Percentiles rank a stretch among this genome's conserved stretches.
Evolutionary conservation across 2,888 invertebrate species (phyloP).

Genomic region (Graphium colonna): DNA sequence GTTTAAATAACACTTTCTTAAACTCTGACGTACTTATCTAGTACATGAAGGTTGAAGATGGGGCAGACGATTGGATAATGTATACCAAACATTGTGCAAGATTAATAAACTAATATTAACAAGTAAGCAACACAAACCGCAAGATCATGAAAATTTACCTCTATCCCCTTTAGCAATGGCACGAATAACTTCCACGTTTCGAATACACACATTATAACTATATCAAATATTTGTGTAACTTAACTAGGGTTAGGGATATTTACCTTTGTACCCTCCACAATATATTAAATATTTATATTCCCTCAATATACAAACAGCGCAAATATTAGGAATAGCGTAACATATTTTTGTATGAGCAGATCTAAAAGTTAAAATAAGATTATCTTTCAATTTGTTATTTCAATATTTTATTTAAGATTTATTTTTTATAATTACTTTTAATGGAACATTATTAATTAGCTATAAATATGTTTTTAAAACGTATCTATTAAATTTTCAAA

Average conservation of each 20-base stretch:
- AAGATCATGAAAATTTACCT: constrained; percentile 75
- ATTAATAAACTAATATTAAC: constrained; percentile 76
- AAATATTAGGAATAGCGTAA: background rate
- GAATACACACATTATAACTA: constrained; percentile 67
- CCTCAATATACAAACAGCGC: background rate
- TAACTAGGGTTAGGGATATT: constrained; percentile 16
- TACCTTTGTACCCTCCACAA: constrained; percentile 9
- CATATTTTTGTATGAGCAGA: too few species aligned
- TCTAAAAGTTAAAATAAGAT: too few species aligned
- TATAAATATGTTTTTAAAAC: too few species aligned
- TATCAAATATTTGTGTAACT: constrained; percentile 21
- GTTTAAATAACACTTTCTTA: too few species aligned
- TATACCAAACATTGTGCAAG: constrained; percentile 25
- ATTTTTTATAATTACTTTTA: too few species aligned
- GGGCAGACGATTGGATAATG: too few species aligned
- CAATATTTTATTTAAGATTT: too few species aligned
- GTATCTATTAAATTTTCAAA: too few species aligned
- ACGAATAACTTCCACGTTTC: constrained; percentile 71
- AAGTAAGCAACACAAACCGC: constrained; percentile 71
- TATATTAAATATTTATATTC: background rate
- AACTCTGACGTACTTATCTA: too few species aligned
- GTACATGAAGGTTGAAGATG: too few species aligned
- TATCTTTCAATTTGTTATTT: too few species aligned
- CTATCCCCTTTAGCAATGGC: constrained; percentile 61
- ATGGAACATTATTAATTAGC: too few species aligned